Base-by-base conservation (phyloP, 92 coral and sea anemone species). In the Paramuricea clavata region DNA sequence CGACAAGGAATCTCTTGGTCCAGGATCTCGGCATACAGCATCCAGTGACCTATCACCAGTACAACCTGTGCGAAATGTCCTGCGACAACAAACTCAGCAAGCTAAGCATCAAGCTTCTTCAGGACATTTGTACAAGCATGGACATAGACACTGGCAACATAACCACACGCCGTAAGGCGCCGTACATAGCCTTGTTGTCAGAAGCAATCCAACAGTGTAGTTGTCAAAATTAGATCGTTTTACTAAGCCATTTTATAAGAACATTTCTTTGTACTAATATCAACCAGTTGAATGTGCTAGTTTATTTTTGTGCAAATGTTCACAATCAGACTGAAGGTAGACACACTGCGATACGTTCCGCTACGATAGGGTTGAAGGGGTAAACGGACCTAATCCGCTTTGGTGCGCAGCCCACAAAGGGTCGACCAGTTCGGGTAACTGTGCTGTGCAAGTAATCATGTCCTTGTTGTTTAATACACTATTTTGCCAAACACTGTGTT, bases 171-270 rank as follows among this genome's bases (percentile, higher is more conserved):
- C 74, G 74, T 67, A 67, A 67, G 12, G 36, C 41, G n/a, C 74
- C 74, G 17, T 67, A 67, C 41, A 67, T 67, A 67, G 41, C 74
- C 19, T 67, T 26, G 39, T 30, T 67, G 74, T 67, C 39, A 26
- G 74, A 67, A 12, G 36, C 23, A 30, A 30, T 67, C 41, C 36
- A 67, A 26, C 41, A 26, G 74, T 67, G 74, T 25, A 26, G 39
- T 67, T 67, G 36, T 35, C 64, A 56, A 56, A 56, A 56, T 2
- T 56, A 56, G 64, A 56, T n/a, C n/a, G n/a, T n/a, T n/a, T n/a
- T n/a, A n/a, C n/a, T n/a, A n/a, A n/a, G n/a, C n/a, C n/a, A n/a
- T n/a, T 36, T 36, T 36, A 36, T 8, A 36, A 36, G 3, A 36
- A 2, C 3, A 36, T 36, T 36, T 36, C 42, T 36, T 36, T 36